Base-by-base conservation (phyloP, 1,140 invertebrate species). In the Pentalonia nigronervosa region DNA sequence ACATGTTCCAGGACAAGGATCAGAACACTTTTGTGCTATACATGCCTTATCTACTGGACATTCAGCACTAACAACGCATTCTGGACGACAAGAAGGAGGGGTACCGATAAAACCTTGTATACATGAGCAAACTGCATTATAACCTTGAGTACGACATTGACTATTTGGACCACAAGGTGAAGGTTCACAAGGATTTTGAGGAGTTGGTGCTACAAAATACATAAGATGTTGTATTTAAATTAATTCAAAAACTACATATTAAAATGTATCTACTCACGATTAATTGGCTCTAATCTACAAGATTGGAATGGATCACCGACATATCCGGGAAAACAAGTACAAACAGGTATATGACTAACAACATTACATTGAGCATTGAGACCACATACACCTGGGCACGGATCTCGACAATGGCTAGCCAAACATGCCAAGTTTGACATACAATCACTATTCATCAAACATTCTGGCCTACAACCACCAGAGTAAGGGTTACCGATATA, bases 331-430 rank as follows among this genome's bases (percentile, higher is more conserved):
- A 97, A 95, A 94, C 98, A 98, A 83, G 96, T 96, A 95, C 98
- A 98, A 9, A 97, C 96, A 4, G 98, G 97, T 93, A 98, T 95
- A 94, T 98, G 98, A 94, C 98, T 97, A 1, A 97, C 96, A 0
- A 98, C 97, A 94, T 96, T 96, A 94, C 98, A 98, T 94, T 97
- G 96, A 2, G 98, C 97, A 95, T 97, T 97, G 0, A 96, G 94
- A 47, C 98, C 98, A 95, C 98, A 98, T 30, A 97, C 96, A 30
- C 97, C 97, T n/a, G 96, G 96, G 95, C 98, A 98, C 41, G 98
- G 98, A 96, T 98, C 97, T 94, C 97, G 95, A 95, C 98, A 98
- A 94, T 98, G 97, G 95, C 97, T 97, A 94, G 97, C 97, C n/a
- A 98, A 96, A 95, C 98, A 99, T 53, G 97, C 97, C 93, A 97